Evolutionary conservation across 1,140 invertebrate genomes (phyloP), one percentile per base, ranked within the genome.

Genomic region (Drosophila chauvacae): DNA sequence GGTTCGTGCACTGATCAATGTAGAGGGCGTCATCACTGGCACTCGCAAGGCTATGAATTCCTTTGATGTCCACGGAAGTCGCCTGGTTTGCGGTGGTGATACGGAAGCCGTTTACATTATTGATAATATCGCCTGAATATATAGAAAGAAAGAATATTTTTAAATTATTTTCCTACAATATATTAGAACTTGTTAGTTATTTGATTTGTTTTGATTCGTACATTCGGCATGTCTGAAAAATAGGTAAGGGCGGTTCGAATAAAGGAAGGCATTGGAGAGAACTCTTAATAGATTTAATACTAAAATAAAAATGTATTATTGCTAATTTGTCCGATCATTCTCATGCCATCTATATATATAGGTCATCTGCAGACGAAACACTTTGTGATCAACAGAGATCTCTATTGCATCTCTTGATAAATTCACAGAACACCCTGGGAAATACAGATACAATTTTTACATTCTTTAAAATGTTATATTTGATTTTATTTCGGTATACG

Each of bases 31-130:
- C 3, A 95, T 97, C 92, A 94, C 94, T 4, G 93, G 94, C 42
- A 93, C 96, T 68, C 95, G 95, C 58, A 96, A 96, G 85, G 93
- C 97, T 1, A 94, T 98, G 37, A 98, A 97, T 79, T 96, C 95
- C 59, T 93, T 98, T 35, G 96, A 97, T 92, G 94, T 97, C 44
- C 94, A 96, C 77, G 94, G 94, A 77, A 94, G 94, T 42, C 95
- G 94, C 47, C 92, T 97, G 33, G 79, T 97, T 6, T 97, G 96
- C 93, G 96, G 96, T 30, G 95, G 96, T 72, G 97, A 97, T 91
- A 96, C 96, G 92, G 97, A 97, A 93, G 96, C 96, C 41, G 92
- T 97, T 70, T 97, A 97, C 93, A 92, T 96, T 53, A 94, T 97
- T 14, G 95, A 95, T 92, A 95, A 96, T 76, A 64, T 91, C 30